Base-by-base conservation (phyloP, 2,888 invertebrate genomes). In the Halictus quadricinctus region DNA sequence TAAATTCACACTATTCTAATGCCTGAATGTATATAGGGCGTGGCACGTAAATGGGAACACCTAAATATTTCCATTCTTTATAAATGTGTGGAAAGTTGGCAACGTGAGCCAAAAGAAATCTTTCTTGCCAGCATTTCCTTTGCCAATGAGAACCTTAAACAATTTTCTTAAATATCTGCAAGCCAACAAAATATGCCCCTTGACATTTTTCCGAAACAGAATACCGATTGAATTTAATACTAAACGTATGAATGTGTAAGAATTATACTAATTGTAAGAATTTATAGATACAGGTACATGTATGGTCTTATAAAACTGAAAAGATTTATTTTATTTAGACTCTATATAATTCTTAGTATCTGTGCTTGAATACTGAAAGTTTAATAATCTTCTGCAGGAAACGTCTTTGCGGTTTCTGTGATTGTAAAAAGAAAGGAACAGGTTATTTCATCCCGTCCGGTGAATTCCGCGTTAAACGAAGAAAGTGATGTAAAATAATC, bases 41-140 rank as follows among this genome's bases (percentile, higher is more conserved):
- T 41, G 41, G 74, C 50, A 74, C 54, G 73, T 36, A 36, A 41
- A 74, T 69, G 69, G 41, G 69, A 69, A 41, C 69, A 69, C 69
- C 41, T 69, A 69, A 69, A 69, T 69, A 41, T 69, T 41, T 69
- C 18, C 69, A 12, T 41, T 29, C 64, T 64, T 4, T 18, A 21
- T 69, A 41, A 10, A 41, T 18, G 41, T 36, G 21, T 12, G 36
- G 36, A 69, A 69, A 69, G 69, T 36, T 21, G 21, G 69, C 41
- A 18, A 29, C 36, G 64, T 3, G 64, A 64, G 64, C 25, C 18
- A 18, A 15, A 64, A 7, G 29, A 64, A 64, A 64, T 29, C 29
- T 2, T 64, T 64, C 29, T 29, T 15, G 15, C 7, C 29, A 64
- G 29, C 15, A 64, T 29, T 64, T 64, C 7, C 7, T 64, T 29